Base-by-base conservation (phyloP, 1,140 invertebrate species). In the Neodiprion pinetum region DNA sequence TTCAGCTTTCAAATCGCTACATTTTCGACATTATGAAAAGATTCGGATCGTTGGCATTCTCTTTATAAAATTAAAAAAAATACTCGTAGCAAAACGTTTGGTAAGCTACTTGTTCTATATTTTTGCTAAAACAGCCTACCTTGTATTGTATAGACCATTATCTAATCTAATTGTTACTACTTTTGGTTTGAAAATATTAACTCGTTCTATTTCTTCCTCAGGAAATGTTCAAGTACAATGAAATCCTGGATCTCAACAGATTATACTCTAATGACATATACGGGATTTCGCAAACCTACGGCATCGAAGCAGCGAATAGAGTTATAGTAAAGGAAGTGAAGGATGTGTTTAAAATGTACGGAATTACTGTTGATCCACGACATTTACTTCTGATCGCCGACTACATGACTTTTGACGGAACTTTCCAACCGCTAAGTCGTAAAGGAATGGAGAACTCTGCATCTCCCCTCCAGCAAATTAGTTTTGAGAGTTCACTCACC, bases 381-480 rank as follows among this genome's bases (percentile, higher is more conserved):
- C 99, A 99, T 92, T 90, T 99, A 75, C 93, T 92, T 0, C 88
- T 99, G 0, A 93, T 99, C 73, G 96, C 98, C 0, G 98, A 99
- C 88, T 99, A 99, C 84, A 99, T 99, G 98, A 99, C 98, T 0
- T 97, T 93, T 80, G 94, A 96, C 83, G 99, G 99, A 1, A 89
- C 89, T 10, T 98, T 96, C 81, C 92, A 94, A 82, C 95, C 98
- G 0, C 93, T 99, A 84, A 99, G 95, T 87, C 90, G 98, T 48
- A 93, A 92, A 83, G 96, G 96, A 8, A 97, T 99, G 91, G 93
- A 95, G 79, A 92, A 92, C 28, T 96, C 93, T 61, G 90, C 95
- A 0, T 99, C 98, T 5, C 96, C 97, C 0, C 87, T 99, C 2
- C 98, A 99, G 85, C 97, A 99, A 89, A 99, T 99, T 95, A 98